Evolutionary conservation across 2,797 vertebrate species (phyloP).

Genomic region (Gallinago stenura): DNA sequence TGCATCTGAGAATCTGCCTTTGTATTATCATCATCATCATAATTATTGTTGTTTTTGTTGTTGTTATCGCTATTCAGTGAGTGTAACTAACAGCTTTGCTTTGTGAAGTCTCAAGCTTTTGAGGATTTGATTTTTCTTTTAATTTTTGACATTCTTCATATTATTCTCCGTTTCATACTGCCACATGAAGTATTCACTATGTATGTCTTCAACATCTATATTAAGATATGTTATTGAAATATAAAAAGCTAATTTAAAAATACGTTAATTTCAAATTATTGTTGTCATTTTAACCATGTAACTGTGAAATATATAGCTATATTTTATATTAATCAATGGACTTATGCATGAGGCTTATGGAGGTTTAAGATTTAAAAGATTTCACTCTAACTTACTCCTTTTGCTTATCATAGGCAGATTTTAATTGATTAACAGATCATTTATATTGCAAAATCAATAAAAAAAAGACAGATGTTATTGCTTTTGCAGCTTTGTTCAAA

Average conservation of each 20-base stretch:
- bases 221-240: conserved; percentile 4
- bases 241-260: background rate
- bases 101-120: conserved; percentile 60
- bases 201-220: background rate
- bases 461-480: background rate
- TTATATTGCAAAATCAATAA: conserved; percentile 8
- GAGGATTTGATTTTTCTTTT: conserved; percentile 62
- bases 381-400: background rate
- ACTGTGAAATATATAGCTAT: conserved; percentile 10
- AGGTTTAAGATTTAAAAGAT: background rate
- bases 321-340: background rate
- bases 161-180: conserved; percentile 52
- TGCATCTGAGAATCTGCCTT: conserved; percentile 79
- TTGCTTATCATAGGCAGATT: background rate
- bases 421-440: background rate
- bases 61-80: conserved; percentile 71
- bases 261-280: background rate
- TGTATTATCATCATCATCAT: conserved; percentile 77
- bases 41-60: conserved; percentile 78
- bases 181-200: background rate
- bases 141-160: conserved; percentile 22
- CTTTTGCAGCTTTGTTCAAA: background rate
- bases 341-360: background rate
- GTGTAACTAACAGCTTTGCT: conserved; percentile 59
- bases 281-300: background rate